Base-by-base conservation (phyloP, 2,888 invertebrate genomes). In the Lasioglossum figueresi region DNA sequence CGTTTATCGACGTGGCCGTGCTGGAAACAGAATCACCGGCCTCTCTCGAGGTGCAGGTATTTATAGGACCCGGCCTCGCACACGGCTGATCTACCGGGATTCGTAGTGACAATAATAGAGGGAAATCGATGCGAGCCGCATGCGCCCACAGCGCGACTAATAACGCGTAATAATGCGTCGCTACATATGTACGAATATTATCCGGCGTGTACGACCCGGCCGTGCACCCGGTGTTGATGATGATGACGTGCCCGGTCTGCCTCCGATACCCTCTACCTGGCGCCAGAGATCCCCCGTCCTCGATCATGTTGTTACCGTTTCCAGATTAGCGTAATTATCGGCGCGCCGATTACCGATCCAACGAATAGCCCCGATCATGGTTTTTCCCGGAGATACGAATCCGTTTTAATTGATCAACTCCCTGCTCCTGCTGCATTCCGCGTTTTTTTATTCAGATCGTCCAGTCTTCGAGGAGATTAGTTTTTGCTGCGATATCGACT, bases 101-200 rank as follows among this genome's bases (percentile, higher is more conserved):
- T 83, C 85, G 80, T 79, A 85, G 83, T 83, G 90, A 91, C 90
- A 85, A 91, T 91, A 91, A 91, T 91, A 84, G 87, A 85, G 90
- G 88, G 89, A 87, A 89, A 90, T 91, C 89, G 91, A 91, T 91
- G 91, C 77, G 88, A 71, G 73, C 74, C 83, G 85, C 79, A 75
- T 87, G 84, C 83, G 74, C 80, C 77, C 78, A 78, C 76, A 70
- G 87, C 74, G 80, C 82, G 89, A 82, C 86, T 85, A 90, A 89
- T 91, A 91, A 91, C 83, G 88, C 90, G 91, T 90, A 91, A 91
- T 91, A 91, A 91, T 91, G 87, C 88, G 82, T 80, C 80, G 81
- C 83, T 89, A 89, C 90, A 88, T 89, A 88, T 89, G 88, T 88
- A 88, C 76, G 88, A 89, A 88, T 89, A 91, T 89, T 91, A 91